Base-by-base conservation (phyloP, 1,140 invertebrate genomes). In the Nebria ingens region DNA sequence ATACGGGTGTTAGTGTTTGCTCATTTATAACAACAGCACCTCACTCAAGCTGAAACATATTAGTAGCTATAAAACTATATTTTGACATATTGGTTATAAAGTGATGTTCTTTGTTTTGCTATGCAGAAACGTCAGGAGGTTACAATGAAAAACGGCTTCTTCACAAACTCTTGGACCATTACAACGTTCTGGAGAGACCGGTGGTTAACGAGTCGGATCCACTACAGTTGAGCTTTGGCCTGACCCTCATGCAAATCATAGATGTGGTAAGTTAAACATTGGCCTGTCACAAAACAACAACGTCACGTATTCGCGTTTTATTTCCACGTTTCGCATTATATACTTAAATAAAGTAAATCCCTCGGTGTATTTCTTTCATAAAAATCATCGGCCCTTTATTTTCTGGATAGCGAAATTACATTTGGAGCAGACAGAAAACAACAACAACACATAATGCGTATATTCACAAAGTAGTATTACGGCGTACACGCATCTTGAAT, bases 211-310 rank as follows among this genome's bases (percentile, higher is more conserved):
- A 97, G 81, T 91, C 90, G 65, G 89, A 97, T 69, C 89, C 94
- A 65, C 84, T 98, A 65, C 83, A 89, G 76, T 89, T 99, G 73
- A 92, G 85, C 76, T 96, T 99, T 78, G 93, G 94, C 70, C 85
- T 98, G 73, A 96, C 92, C 67, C 85, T 99, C 70, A 97, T 97
- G 86, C 97, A 99, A 84, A 97, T 99, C 74, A 98, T 99, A 75
- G 97, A 99, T 80, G 95, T 99, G 84, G 97, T 98, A 84, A 85
- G 89, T 86, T 49, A 6, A n/a, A n/a, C n/a, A n/a, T n/a, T n/a
- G n/a, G n/a, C n/a, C n/a, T n/a, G n/a, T n/a, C n/a, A n/a, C n/a
- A n/a, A n/a, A n/a, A n/a, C n/a, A n/a, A n/a, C n/a, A n/a, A n/a
- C n/a, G n/a, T n/a, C n/a, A n/a, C n/a, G n/a, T n/a, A n/a, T n/a